Base-by-base conservation (phyloP, 2,113 vertebrate species). In the Scytalopus superciliaris region DNA sequence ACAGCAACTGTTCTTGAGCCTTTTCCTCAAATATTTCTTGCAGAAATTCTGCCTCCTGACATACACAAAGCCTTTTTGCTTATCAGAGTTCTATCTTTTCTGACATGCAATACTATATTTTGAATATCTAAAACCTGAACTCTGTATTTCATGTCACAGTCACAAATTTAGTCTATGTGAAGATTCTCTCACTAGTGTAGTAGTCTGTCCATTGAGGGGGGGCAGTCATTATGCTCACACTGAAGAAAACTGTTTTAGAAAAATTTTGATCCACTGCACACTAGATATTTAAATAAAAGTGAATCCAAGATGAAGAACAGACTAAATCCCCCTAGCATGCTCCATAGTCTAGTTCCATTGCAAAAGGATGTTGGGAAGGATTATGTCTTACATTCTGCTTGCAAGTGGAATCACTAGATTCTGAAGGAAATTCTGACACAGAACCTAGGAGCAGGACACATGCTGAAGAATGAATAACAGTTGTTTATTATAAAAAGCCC, bases 181-280 rank as follows among this genome's bases (percentile, higher is more conserved):
- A 56, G 19, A 49, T 62, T 89, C n/a, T 53, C 62, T 9, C 22
- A 10, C 13, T 28, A 69, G 12, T 23, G 9, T 33, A 25, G 6
- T 13, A 66, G 16, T 40, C 6, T 19, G 50, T n/a, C 63, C 33
- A 67, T 45, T 0, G 1, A 6, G 12, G 8, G 44, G 35, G 8
- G 57, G 21, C 40, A 40, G 11, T 55, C 60, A 59, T 35, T 5
- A 22, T 2, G 6, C 12, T 49, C 57, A 86, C 0, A 0, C 9
- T 28, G 17, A 76, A 64, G 15, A 91, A 44, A 75, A n/a, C 30
- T 42, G 24, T 21, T 68, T 62, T 22, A 19, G 15, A 27, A 31
- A 39, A 72, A 12, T 42, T 84, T 23, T 74, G 17, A 45, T 72
- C 19, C 23, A n/a, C 8, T 80, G 23, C 11, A 35, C 25, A 7